Evolutionary conservation across 2,113 vertebrate species (phyloP).

Genomic region (Protomyctophum bolini): DNA sequence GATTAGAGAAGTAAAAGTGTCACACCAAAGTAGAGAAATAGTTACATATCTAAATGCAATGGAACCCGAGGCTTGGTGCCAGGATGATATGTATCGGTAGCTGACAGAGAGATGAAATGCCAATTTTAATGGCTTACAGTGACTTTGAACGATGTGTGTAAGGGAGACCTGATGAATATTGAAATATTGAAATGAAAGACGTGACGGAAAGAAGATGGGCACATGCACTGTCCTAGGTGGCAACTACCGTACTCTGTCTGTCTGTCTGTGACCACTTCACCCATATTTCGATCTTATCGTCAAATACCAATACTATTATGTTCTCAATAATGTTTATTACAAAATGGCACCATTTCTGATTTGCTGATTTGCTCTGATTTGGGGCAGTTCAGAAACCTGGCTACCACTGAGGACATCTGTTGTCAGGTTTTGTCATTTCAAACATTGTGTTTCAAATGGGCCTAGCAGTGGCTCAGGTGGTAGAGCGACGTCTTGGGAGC

Average conservation of each 20-base stretch:
- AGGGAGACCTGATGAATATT: slow-evolving; percentile 83
- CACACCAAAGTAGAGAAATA: slow-evolving; percentile 13
- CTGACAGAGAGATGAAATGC: slow-evolving; percentile 53
- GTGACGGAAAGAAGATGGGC: slow-evolving; percentile 59
- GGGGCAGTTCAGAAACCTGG: too few relatives aligned
- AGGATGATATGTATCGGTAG: slow-evolving; percentile 15
- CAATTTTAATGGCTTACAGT: slow-evolving; percentile 82
- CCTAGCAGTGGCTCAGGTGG: too few relatives aligned
- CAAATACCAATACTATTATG: too few relatives aligned
- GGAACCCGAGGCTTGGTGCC: slow-evolving; percentile 1
- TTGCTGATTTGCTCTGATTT: too few relatives aligned
- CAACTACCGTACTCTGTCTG: slow-evolving; percentile 13
- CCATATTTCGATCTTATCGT: too few relatives aligned
- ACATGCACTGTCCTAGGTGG: slow-evolving; percentile 36
- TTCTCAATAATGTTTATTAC: too few relatives aligned
- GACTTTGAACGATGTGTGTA: slow-evolving; percentile 83
- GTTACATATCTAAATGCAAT: slow-evolving; percentile 21
- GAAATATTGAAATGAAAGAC: slow-evolving; percentile 90
- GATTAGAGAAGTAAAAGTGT: not conserved
- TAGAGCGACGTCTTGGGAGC: too few relatives aligned
- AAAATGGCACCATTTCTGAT: too few relatives aligned
- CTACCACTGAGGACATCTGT: too few relatives aligned
- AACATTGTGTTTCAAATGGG: too few relatives aligned
- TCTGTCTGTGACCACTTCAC: not conserved
- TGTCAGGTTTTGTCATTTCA: too few relatives aligned